Percentiles rank a stretch among this genome's conserved stretches.
Evolutionary conservation across 2,113 vertebrate species (phyloP).

Genomic region (Neolamprologus toae): DNA sequence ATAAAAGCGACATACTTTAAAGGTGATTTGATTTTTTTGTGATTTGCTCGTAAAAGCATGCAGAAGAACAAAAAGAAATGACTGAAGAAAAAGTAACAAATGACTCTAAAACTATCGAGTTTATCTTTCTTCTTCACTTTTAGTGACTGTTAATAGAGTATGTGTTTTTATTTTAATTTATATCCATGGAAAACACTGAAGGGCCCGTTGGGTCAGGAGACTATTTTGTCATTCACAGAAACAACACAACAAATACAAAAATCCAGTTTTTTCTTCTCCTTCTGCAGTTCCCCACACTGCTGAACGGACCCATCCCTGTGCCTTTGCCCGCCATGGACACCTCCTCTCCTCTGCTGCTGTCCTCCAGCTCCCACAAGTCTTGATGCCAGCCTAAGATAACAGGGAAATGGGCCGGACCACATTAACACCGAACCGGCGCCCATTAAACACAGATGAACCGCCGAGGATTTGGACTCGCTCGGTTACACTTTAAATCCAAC

Average conservation of each 20-base stretch:
- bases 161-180: neutral
- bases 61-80: neutral
- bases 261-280: neutral
- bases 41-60: neutral
- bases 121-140: neutral
- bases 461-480: neutral
- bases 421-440: neutral
- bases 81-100: neutral
- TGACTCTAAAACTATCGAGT: neutral
- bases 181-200: neutral
- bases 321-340: constrained; percentile 81
- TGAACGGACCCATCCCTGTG: constrained; percentile 84
- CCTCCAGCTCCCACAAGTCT: constrained; percentile 83
- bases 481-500: neutral
- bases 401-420: neutral
- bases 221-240: neutral
- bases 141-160: neutral
- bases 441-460: neutral
- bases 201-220: neutral
- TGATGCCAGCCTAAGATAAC: constrained; percentile 66
- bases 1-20: neutral
- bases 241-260: neutral
- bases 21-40: neutral
- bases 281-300: constrained; percentile 85
- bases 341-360: constrained; percentile 82